Conservation (phyloP, 2,888 invertebrate species). For the Thereva unica region DNA sequence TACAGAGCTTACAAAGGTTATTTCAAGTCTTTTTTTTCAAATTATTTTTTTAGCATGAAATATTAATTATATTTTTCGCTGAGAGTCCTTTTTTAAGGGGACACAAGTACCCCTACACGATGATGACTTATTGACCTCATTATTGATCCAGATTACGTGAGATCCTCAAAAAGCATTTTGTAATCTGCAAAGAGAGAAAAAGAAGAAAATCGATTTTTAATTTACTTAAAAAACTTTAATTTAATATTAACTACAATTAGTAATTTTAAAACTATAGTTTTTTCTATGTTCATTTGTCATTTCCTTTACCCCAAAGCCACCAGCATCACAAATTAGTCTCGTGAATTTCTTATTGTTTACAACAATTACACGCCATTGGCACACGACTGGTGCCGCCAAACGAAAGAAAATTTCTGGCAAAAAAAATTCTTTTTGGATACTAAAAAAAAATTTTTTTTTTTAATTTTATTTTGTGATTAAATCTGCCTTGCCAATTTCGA, state of each 20-base stretch:
- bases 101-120: conserved; percentile 59
- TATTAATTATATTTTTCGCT: neutral
- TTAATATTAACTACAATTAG: neutral
- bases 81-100: conserved; percentile 51
- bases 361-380: neutral
- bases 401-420: neutral
- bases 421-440: neutral
- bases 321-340: too few species aligned
- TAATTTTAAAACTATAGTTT: neutral
- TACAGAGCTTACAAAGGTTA: too few species aligned
- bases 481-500: conserved; percentile 3
- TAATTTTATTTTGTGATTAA: conserved; percentile 1
- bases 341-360: too few species aligned
- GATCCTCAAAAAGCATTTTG: conserved; percentile 52
- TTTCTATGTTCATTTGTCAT: neutral
- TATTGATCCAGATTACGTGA: conserved; percentile 51
- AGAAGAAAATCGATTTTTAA: neutral
- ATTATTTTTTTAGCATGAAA: too few species aligned
- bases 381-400: neutral
- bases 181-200: conserved; percentile 14
- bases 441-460: neutral
- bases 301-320: neutral
- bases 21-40: too few species aligned
- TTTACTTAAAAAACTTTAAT: too few species aligned
- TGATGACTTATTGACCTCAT: conserved; percentile 58